Percentiles rank a stretch among this genome's conserved stretches.
These are phyloP conservation scores for Phaedon cochleariae DNA, from an alignment of 2,888 invertebrate species.

Conservation along the genomic window DNA sequence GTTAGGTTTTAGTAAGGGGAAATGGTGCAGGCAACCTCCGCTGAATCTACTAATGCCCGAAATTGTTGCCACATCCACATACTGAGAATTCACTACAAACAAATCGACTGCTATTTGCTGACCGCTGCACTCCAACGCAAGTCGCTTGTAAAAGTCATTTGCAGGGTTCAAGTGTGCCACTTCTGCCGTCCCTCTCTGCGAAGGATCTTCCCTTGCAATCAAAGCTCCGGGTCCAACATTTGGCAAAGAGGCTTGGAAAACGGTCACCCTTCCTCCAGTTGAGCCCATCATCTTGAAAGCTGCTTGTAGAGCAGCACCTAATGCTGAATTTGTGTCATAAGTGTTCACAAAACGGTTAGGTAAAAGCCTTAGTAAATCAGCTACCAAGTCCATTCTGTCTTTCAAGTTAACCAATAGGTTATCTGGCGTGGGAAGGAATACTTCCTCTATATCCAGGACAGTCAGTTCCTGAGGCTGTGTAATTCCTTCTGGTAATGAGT, in stretches of 20 bases:
- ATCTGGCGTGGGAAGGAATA: conserved; percentile 94
- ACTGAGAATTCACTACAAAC: conserved; percentile 92
- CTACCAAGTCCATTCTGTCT: conserved; percentile 80
- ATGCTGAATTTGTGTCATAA: conserved; percentile 80
- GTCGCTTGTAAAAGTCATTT: conserved; percentile 96
- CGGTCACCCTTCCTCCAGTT: conserved; percentile 94
- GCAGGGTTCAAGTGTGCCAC: conserved; percentile 90
- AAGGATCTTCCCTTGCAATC: conserved; percentile 87
- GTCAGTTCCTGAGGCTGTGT: conserved; percentile 89
- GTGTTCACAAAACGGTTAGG: conserved; percentile 74
- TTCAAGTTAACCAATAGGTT: conserved; percentile 91
- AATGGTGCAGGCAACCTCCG: conserved; percentile 91
- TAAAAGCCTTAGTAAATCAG: conserved; percentile 78
- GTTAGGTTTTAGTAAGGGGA: conserved; percentile 83
- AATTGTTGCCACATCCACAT: conserved; percentile 92
- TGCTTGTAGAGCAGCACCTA: conserved; percentile 93
- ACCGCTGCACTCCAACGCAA: conserved; percentile 95
- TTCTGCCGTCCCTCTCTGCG: conserved; percentile 82
- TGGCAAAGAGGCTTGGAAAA: conserved; percentile 91
- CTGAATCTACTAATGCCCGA: conserved; percentile 91
- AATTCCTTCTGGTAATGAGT: conserved; percentile 80
- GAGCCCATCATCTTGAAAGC: conserved; percentile 91
- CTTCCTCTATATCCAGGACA: conserved; percentile 91
- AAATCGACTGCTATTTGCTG: conserved; percentile 96
- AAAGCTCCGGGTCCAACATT: conserved; percentile 90